Evolutionary conservation across 2,888 invertebrate genomes (phyloP).

Genomic region (Gerris lacustris): DNA sequence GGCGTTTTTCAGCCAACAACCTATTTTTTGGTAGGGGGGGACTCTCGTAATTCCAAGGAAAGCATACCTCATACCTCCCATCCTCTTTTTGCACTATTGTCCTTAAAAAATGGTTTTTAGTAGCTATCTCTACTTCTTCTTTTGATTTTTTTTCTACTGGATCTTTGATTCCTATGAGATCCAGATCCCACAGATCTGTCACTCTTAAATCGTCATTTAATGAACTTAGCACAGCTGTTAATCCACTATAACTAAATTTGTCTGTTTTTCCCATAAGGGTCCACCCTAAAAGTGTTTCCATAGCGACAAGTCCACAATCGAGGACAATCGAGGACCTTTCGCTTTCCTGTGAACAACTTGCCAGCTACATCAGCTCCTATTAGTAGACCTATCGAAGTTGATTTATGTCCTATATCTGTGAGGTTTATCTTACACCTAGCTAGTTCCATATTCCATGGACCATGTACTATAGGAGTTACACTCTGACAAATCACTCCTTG

Average conservation of each 20-base stretch:
- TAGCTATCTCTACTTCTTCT: conserved; percentile 10
- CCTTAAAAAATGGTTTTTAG: conserved; percentile 17
- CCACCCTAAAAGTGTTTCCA: conserved; percentile 24
- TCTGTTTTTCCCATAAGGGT: too few species aligned
- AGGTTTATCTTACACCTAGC: not conserved
- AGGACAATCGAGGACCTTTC: conserved; percentile 11
- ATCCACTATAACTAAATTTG: not conserved
- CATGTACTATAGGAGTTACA: not conserved
- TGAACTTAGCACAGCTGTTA: not conserved
- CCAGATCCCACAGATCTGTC: conserved; percentile 21
- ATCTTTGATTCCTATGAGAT: conserved; percentile 23
- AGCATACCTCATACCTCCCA: conserved; percentile 16
- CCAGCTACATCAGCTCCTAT: conserved; percentile 15
- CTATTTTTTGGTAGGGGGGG: conserved; percentile 15
- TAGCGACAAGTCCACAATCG: conserved; percentile 25
- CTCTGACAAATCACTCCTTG: not conserved
- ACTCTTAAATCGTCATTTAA: not conserved
- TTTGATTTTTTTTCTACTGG: conserved; percentile 2
- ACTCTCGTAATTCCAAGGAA: conserved; percentile 18
- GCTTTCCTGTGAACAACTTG: conserved; percentile 23
- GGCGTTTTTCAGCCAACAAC: conserved; percentile 11
- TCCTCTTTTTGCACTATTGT: conserved; percentile 17
- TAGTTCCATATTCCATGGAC: not conserved
- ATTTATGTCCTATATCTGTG: not conserved
- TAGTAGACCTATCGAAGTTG: conserved; percentile 17